These are phyloP conservation scores for Bembecia ichneumoniformis DNA, from an alignment of 2,888 invertebrate species.

Conservation along the genomic window DNA sequence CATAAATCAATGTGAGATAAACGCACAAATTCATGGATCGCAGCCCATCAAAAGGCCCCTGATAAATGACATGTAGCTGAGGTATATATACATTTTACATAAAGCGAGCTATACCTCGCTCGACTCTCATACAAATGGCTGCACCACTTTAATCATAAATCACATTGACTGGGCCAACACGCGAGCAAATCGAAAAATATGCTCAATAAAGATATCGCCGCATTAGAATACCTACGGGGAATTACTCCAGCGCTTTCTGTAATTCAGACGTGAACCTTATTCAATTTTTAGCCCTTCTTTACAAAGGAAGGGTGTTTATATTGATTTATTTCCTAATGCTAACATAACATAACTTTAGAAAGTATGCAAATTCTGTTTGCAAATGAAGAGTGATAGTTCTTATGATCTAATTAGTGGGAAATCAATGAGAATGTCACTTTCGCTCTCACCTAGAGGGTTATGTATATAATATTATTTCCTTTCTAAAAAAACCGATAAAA, in stretches of 20 bases:
- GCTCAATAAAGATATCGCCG: constrained; percentile 35
- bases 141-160: constrained; percentile 35
- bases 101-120: constrained; percentile 7
- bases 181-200: constrained; percentile 43
- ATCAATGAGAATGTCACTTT: too few species aligned
- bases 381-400: too few species aligned
- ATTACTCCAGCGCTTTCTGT: constrained; percentile 8
- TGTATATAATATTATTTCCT: too few species aligned
- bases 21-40: constrained; percentile 23
- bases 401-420: too few species aligned
- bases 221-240: constrained; percentile 22
- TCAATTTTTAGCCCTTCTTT: constrained; percentile 12
- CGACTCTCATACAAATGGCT: constrained; percentile 11
- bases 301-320: not conserved
- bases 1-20: constrained; percentile 12
- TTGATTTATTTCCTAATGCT: too few species aligned
- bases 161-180: constrained; percentile 25
- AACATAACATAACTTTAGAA: too few species aligned
- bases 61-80: constrained; percentile 30
- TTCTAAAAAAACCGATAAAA: too few species aligned
- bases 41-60: constrained; percentile 27
- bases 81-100: constrained; percentile 4
- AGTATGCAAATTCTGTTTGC: too few species aligned
- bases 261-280: constrained; percentile 10
- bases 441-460: too few species aligned